Evolutionary conservation across 2,888 invertebrate species (phyloP).

Genomic region (Platycnemis pennipes): DNA sequence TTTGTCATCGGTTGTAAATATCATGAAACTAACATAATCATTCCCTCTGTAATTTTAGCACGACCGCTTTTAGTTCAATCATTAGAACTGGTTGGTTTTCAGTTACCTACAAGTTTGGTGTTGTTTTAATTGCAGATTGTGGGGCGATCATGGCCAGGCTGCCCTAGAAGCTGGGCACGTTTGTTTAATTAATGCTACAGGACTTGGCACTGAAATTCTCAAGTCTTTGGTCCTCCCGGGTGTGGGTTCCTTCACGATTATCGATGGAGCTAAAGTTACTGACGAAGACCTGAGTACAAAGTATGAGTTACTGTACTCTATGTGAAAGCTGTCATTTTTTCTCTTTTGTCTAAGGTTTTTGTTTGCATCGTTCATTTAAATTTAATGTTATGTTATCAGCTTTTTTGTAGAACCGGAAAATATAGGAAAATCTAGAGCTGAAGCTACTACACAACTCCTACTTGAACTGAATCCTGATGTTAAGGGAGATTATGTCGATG

Average conservation of each 20-base stretch:
- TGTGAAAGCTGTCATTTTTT: background rate
- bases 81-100: too few relatives aligned
- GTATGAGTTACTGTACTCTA: slow-evolving; percentile 79
- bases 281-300: slow-evolving; percentile 97
- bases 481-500: slow-evolving; percentile 94
- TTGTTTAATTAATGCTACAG: slow-evolving; percentile 96
- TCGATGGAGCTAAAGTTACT: slow-evolving; percentile 92
- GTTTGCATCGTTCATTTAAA: background rate
- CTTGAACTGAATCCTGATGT: slow-evolving; percentile 96
- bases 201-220: slow-evolving; percentile 95
- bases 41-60: background rate
- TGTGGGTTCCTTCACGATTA: slow-evolving; percentile 94
- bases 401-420: slow-evolving; percentile 94
- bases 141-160: slow-evolving; percentile 99
- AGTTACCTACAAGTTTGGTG: background rate
- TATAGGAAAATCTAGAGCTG: slow-evolving; percentile 91
- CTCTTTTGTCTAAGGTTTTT: background rate
- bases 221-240: slow-evolving; percentile 98
- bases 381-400: slow-evolving; percentile 79
- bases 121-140: slow-evolving; percentile 84
- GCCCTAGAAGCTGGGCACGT: slow-evolving; percentile 93
- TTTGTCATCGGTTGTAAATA: background rate
- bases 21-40: too few relatives aligned
- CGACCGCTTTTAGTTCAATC: background rate
- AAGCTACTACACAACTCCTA: slow-evolving; percentile 89